Percentiles rank a stretch among this genome's conserved stretches.
phyloP scores from a whole-genome alignment of 2,113 vertebrate genomes.

The Trematocara unimaculatum region DNA sequence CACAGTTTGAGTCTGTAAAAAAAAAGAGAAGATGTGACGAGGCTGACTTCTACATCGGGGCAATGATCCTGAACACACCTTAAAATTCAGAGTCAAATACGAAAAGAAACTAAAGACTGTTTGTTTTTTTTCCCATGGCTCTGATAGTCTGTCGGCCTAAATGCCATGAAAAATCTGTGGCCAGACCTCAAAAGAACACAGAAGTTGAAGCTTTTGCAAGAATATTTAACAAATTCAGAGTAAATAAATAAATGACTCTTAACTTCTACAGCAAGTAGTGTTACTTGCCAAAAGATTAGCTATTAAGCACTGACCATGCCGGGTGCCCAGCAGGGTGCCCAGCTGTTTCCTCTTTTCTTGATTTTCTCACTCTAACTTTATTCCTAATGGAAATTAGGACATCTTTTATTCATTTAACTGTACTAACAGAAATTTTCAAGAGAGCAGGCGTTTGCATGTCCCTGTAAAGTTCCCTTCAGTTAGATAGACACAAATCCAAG shows the following conservation, averaged over 20 bases:
- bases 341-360: not conserved
- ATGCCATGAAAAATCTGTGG: not conserved
- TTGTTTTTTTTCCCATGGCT: not conserved
- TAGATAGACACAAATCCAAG: not conserved
- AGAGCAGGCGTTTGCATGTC: not conserved
- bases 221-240: not conserved
- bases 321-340: not conserved
- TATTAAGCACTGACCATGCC: not conserved
- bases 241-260: not conserved
- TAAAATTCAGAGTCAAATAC: not conserved
- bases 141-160: not conserved
- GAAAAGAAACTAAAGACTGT: not conserved
- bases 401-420: not conserved
- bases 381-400: not conserved
- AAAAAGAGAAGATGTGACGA: not conserved
- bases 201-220: not conserved
- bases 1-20: not conserved
- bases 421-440: not conserved
- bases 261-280: not conserved
- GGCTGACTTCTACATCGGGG: not conserved
- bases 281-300: not conserved
- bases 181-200: not conserved
- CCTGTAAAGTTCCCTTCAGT: not conserved
- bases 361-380: not conserved
- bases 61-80: not conserved